Evolutionary conservation across 1,140 invertebrate genomes (phyloP).

Genomic region (Brachionus paranguensis): DNA sequence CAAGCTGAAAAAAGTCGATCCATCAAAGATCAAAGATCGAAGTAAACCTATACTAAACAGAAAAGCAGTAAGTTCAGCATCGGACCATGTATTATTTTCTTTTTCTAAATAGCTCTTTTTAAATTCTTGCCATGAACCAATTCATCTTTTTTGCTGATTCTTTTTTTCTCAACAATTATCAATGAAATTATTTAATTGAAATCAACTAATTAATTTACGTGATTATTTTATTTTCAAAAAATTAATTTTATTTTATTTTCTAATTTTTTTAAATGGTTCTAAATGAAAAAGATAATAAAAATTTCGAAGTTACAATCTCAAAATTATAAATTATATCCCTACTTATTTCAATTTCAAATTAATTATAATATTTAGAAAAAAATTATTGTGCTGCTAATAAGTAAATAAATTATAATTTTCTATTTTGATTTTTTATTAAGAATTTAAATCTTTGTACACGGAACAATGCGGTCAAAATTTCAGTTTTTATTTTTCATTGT

Average conservation of each 20-base stretch:
- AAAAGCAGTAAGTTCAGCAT: not conserved
- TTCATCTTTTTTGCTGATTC: no score
- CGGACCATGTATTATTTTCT: not conserved
- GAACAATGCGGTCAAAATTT: not conserved
- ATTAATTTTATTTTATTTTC: no score
- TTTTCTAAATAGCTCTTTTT: not conserved
- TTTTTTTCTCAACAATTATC: no score
- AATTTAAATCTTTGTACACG: not conserved
- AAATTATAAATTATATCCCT: no score
- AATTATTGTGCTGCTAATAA: not conserved
- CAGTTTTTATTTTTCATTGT: not conserved
- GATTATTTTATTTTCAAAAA: no score
- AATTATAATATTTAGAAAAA: no score
- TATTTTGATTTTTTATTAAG: not conserved
- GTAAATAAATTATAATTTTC: not conserved
- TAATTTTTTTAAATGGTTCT: no score
- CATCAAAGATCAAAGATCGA: not conserved
- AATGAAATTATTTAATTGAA: no score
- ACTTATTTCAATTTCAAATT: no score
- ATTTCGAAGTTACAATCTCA: no score
- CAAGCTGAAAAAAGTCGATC: slow-evolving; percentile 11
- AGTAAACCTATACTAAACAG: not conserved
- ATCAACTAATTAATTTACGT: no score
- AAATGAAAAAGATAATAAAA: no score
- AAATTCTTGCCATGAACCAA: not conserved